These are phyloP conservation scores for Cepaea nemoralis DNA, from an alignment of 1,140 invertebrate genomes.

Conservation along the genomic window DNA sequence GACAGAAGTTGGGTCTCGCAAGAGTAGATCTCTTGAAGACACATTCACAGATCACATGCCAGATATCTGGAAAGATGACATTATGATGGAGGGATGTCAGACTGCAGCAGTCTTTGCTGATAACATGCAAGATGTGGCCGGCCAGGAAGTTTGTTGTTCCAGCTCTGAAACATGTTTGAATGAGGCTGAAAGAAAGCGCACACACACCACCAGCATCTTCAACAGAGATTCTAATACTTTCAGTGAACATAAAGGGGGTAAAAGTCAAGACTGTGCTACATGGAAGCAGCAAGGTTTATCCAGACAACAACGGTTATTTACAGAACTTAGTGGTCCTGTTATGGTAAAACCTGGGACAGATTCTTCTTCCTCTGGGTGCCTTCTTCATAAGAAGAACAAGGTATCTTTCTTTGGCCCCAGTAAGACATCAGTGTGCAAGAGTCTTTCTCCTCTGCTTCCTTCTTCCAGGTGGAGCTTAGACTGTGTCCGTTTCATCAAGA, in stretches of 20 bases:
- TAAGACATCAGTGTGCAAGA: neutral
- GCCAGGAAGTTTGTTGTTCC: neutral
- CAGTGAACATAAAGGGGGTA: neutral
- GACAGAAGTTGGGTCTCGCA: neutral
- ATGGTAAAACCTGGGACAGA: neutral
- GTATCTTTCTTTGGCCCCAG: neutral
- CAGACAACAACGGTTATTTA: neutral
- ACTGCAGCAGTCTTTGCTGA: neutral
- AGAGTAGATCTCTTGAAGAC: neutral
- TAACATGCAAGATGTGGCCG: no score
- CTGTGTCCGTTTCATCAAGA: conserved; percentile 1
- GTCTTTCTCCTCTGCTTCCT: neutral
- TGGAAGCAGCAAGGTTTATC: neutral
- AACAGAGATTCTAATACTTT: neutral
- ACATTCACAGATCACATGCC: neutral
- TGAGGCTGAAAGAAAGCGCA: neutral
- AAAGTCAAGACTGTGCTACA: neutral
- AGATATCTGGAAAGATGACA: neutral
- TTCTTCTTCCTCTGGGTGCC: neutral
- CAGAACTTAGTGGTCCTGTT: neutral
- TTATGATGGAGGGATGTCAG: neutral
- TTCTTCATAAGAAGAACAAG: neutral
- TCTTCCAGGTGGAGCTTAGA: neutral
- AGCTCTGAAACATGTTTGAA: neutral
- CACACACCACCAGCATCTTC: neutral